Conservation (phyloP, 2,797 vertebrate species). For the Manis pentadactyla region DNA sequence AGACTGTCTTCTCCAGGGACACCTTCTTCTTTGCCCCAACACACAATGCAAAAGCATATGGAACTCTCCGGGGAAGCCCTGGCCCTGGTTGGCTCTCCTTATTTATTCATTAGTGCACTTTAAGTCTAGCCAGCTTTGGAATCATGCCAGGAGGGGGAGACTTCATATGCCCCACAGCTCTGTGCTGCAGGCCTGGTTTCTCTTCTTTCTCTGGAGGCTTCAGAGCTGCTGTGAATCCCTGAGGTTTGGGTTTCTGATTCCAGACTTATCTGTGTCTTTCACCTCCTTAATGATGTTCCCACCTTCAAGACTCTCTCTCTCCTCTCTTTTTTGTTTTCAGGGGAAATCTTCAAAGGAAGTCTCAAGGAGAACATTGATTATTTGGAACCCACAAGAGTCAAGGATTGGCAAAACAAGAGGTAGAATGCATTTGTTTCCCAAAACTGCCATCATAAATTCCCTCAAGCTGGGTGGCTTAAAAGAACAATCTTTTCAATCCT, state of each 20-base stretch:
- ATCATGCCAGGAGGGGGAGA: background rate
- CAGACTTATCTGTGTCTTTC: background rate
- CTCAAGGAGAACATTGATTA: background rate
- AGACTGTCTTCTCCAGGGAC: background rate
- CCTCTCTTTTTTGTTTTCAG: background rate
- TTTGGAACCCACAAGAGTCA: background rate
- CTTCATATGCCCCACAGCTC: fast-evolving
- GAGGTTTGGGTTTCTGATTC: background rate
- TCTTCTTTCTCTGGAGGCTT: background rate
- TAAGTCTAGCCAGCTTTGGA: background rate
- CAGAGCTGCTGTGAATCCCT: background rate
- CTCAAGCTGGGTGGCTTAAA: background rate
- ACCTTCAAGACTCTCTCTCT: background rate
- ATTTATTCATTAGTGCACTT: background rate
- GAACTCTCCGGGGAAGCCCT: background rate
- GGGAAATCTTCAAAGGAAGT: background rate
- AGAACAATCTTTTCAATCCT: background rate
- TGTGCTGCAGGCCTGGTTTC: background rate
- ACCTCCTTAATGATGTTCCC: background rate
- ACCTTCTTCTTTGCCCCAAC: background rate
- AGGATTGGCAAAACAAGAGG: background rate
- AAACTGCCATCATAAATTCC: background rate
- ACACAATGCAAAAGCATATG: fast-evolving
- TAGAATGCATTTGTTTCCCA: background rate
- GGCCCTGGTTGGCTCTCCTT: background rate